Evolutionary conservation across 92 coral and sea anemone genomes (phyloP).

Genomic region (Desmophyllum pertusum): DNA sequence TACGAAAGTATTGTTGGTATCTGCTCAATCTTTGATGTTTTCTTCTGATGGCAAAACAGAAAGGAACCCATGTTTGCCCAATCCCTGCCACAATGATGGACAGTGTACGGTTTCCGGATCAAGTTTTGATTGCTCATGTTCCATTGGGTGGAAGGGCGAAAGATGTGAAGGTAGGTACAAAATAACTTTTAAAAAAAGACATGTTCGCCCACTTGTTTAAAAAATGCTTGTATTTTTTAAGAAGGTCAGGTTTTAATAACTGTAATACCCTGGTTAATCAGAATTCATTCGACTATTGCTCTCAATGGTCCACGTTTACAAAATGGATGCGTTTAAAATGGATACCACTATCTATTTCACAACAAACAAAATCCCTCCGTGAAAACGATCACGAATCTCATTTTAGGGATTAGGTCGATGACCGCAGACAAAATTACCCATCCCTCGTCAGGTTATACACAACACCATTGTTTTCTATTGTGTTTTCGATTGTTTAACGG

Average conservation of each 20-base stretch:
- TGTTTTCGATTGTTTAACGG: slow-evolving; percentile 10
- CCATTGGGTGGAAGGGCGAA: slow-evolving; percentile 89
- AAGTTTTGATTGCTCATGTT: slow-evolving; percentile 91
- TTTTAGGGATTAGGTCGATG: background rate
- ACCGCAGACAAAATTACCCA: background rate
- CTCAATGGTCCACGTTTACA: background rate
- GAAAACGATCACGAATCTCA: background rate
- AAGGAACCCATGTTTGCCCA: slow-evolving; percentile 83
- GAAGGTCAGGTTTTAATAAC: background rate
- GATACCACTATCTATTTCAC: background rate
- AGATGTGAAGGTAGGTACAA: slow-evolving; percentile 81
- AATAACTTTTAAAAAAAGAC: background rate
- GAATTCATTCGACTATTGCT: background rate
- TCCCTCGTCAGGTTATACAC: background rate
- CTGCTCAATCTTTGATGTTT: slow-evolving; percentile 37
- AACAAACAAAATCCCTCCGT: background rate
- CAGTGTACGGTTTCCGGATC: slow-evolving; percentile 82
- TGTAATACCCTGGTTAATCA: background rate
- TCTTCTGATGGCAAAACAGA: slow-evolving; percentile 60
- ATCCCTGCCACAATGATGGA: slow-evolving; percentile 94
- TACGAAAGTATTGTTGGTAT: slow-evolving; percentile 35
- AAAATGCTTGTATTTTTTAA: too few species aligned
- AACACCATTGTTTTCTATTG: background rate
- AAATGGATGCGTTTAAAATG: background rate
- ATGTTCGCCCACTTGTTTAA: too few species aligned